Evolutionary conservation across 30 jellyfish, hydroid and myxozoan species (phyloP), one percentile per base, ranked within the genome.

Genomic region (Chironex yamaguchii): DNA sequence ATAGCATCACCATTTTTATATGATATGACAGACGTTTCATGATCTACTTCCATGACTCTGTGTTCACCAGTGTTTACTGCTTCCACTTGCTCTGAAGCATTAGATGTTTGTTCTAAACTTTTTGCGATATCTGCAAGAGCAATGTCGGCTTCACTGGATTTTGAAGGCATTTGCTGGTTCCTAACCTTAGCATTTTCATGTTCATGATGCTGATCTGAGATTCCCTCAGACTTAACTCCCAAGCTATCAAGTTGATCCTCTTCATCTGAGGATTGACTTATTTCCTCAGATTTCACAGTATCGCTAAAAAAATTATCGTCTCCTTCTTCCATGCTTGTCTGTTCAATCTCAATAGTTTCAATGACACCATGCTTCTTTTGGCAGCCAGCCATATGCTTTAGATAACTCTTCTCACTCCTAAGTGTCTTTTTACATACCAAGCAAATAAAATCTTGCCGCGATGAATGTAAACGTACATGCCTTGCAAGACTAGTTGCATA

Each of bases 401-500:
- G 53, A 36, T 78, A 88, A 25, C 92, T 78, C 70, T 77, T 88
- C 17, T 77, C 82, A 20, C 68, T 33, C 48, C 96, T 48, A 42
- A 88, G 79, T 9, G 50, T 78, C 71, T 79, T 88, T 78, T 72
- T 53, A 73, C 96, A 88, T 49, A 52, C 68, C 14, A 48, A 52
- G 49, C 96, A 88, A 25, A 71, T 31, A 21, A 67, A 28, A 4
- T 82, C 25, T 23, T 79, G 78, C 67, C 79, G 81, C 29, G 52
- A 11, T 14, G 52, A 20, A 66, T 88, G 96, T 14, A 88, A 58
- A 69, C 90, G 49, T 21, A 74, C 88, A 48, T 88, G 96, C 32
- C 96, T 62, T 29, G 90, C 79, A 33, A 88, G 50, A 69, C 96
- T 88, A 36, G 96, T 66, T 9, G 85, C 63, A 30, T 88, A 88